phyloP scores from a whole-genome alignment of 2,113 vertebrate species.

The Hirundichthys speculiger region DNA sequence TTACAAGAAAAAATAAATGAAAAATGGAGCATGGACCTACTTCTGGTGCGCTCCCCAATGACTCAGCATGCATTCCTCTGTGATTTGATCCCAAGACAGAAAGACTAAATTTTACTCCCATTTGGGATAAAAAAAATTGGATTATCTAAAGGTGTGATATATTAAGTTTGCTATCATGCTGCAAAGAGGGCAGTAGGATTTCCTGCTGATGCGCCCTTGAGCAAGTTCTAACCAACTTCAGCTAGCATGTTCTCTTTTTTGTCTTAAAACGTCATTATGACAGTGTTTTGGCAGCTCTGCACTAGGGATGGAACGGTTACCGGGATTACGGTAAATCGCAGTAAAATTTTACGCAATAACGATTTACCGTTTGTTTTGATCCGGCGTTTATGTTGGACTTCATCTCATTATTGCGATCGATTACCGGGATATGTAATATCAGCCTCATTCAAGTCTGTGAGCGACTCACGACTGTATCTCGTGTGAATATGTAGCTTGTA shows the following conservation, averaged over 20 bases:
- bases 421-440: too few relatives aligned
- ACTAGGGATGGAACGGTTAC: too few relatives aligned
- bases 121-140: slow-evolving; percentile 18
- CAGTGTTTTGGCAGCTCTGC: neutral
- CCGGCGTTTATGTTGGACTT: too few relatives aligned
- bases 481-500: too few relatives aligned
- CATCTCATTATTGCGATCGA: too few relatives aligned
- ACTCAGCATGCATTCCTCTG: slow-evolving; percentile 24
- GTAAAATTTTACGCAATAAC: too few relatives aligned
- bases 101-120: slow-evolving; percentile 18
- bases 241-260: neutral
- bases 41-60: slow-evolving; percentile 39
- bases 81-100: slow-evolving; percentile 37
- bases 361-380: too few relatives aligned
- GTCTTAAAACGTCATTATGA: neutral
- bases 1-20: slow-evolving; percentile 7
- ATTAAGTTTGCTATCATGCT: neutral
- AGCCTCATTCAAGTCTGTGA: too few relatives aligned
- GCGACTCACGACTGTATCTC: too few relatives aligned
- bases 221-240: neutral
- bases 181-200: slow-evolving; percentile 17
- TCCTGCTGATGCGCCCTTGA: slow-evolving; percentile 12
- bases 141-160: slow-evolving; percentile 23
- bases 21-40: slow-evolving; percentile 50
- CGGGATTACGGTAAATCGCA: too few relatives aligned